These are phyloP conservation scores for Stomatorhinus walkeri DNA, from an alignment of 2,797 vertebrate genomes.

Conservation along the genomic window DNA sequence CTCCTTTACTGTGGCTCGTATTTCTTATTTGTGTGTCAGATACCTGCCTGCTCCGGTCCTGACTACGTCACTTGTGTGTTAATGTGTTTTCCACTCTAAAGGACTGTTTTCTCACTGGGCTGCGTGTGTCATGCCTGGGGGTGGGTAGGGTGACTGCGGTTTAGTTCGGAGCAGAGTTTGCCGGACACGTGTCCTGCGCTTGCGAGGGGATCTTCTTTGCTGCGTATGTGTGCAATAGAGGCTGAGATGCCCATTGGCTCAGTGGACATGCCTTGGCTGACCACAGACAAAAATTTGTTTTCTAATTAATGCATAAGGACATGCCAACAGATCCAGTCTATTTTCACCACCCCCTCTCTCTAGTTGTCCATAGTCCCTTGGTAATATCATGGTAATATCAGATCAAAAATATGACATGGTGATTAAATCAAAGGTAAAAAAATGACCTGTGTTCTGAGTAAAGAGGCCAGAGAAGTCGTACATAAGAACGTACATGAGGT, in stretches of 20 bases:
- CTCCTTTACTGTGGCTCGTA: neutral
- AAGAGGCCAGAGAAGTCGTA: neutral
- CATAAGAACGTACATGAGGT: neutral
- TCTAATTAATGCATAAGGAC: slow-evolving; percentile 49
- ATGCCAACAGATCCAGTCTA: slow-evolving; percentile 33
- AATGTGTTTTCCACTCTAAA: neutral
- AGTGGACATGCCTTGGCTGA: slow-evolving; percentile 6
- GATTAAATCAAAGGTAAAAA: slow-evolving; percentile 37
- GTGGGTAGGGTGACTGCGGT: neutral
- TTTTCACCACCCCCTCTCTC: slow-evolving; percentile 36
- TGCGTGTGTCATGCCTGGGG: slow-evolving; percentile 12
- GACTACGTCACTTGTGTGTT: neutral
- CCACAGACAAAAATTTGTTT: slow-evolving; percentile 23
- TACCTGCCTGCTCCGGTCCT: neutral
- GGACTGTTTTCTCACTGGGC: neutral
- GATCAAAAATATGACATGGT: slow-evolving; percentile 14
- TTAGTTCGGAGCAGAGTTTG: neutral
- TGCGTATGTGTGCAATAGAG: slow-evolving; percentile 27
- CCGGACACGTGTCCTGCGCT: slow-evolving; percentile 28
- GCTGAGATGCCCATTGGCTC: neutral
- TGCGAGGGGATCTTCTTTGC: slow-evolving; percentile 21
- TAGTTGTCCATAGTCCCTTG: neutral
- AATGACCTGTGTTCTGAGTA: neutral
- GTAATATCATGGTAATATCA: slow-evolving; percentile 23
- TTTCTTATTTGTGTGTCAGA: neutral